phyloP scores from a whole-genome alignment of 2,888 invertebrate genomes.

The Didymodactylos carnosus region DNA sequence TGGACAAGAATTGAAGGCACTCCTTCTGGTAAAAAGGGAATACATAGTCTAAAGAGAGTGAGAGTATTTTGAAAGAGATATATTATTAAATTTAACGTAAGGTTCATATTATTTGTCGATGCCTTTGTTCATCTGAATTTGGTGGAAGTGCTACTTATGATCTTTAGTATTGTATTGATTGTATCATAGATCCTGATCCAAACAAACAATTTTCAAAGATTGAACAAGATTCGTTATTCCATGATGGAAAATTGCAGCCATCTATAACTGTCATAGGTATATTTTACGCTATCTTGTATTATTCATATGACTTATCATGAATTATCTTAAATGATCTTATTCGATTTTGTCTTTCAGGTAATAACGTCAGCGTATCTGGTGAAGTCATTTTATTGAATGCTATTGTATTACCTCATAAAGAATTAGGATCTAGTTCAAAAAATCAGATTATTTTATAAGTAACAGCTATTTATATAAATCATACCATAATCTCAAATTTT shows the following conservation, averaged over 20 bases:
- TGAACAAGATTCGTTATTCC: constrained; percentile 82
- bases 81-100: no score
- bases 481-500: no score
- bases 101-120: no score
- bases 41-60: no score
- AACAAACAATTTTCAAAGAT: constrained; percentile 96
- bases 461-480: no score
- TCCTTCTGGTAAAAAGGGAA: background rate
- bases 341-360: constrained; percentile 44
- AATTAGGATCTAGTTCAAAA: constrained; percentile 72
- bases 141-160: no score
- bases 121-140: no score
- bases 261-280: constrained; percentile 84
- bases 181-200: constrained; percentile 89
- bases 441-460: constrained; percentile 94
- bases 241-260: constrained; percentile 75
- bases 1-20: constrained; percentile 56
- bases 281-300: no score
- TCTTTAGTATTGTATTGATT: no score
- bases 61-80: no score
- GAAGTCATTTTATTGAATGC: constrained; percentile 84
- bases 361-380: constrained; percentile 67
- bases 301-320: no score
- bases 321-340: background rate
- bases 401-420: constrained; percentile 90